Base-by-base conservation (phyloP, 2,113 vertebrate genomes). In the Synodontis membranacea region DNA sequence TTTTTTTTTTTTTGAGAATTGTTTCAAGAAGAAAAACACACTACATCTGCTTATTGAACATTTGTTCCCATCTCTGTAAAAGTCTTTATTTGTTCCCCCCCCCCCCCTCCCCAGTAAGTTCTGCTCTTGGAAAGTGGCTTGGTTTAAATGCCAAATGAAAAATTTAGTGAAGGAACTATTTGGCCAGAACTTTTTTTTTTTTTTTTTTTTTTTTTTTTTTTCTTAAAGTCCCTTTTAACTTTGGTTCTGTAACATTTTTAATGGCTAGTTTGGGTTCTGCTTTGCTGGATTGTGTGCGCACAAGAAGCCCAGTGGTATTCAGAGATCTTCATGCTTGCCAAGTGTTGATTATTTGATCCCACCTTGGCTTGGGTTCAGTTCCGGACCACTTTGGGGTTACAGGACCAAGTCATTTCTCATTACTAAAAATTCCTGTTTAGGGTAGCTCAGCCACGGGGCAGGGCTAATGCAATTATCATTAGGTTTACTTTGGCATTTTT, bases 181-280 rank as follows among this genome's bases (percentile, higher is more conserved):
- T 54, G 34, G 19, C 74, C 58, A 50, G 21, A 11, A n/a, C 37
- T 72, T 72, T 2, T 3, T 72, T 72, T 17, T 5, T 62, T 31
- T 31, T 1, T 54, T 54, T 54, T 4, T 23, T 56, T 48, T 10
- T 48, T 48, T 48, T 10, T 4, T 46, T 46, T 10, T 46, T 46
- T 46, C 46, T 56, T 46, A n/a, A 48, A 78, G 28, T 39, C 31
- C 25, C 31, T 56, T 80, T 80, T 23, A 79, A 79, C 76, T 52
- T 87, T 54, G 48, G 48, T 8, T 56, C 48, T 60, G 64, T 56
- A 46, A 60, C 62, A 83, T 86, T 83, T 79, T 78, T 37, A 64
- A 52, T 58, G 44, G 31, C 54, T 48, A 10, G 64, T 68, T 72
- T 80, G 28, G 19, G 68, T n/a, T 83, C 88, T 88, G 88, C 82